phyloP scores from a whole-genome alignment of 2,113 vertebrate species.

The Colius striatus region DNA sequence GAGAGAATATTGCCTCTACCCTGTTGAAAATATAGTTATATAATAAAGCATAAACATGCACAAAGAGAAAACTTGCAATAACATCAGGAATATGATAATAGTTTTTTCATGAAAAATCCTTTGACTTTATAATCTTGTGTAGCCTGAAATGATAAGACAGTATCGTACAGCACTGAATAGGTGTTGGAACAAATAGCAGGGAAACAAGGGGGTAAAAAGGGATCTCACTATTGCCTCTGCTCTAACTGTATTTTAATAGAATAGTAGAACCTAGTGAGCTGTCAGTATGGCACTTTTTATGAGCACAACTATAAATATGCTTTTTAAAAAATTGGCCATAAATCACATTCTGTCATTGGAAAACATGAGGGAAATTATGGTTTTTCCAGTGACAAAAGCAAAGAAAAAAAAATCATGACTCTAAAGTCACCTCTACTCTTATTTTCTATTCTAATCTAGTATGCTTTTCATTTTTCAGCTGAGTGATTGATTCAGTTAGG shows the following conservation, averaged over 20 bases:
- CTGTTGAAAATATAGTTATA: not conserved
- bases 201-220: not conserved
- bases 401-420: not conserved
- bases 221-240: not conserved
- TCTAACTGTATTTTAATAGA: constrained; percentile 2
- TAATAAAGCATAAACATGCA: not conserved
- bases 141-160: not conserved
- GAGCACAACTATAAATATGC: constrained; percentile 36
- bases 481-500: constrained; percentile 38
- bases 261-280: not conserved
- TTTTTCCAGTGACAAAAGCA: constrained; percentile 10
- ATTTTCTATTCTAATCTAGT: constrained; percentile 59
- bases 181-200: not conserved
- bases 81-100: not conserved
- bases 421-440: constrained; percentile 57
- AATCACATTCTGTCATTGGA: constrained; percentile 48
- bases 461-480: constrained; percentile 58
- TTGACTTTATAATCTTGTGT: not conserved
- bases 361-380: constrained; percentile 39
- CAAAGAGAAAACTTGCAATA: not conserved
- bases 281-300: not conserved
- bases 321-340: constrained; percentile 17
- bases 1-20: not conserved
- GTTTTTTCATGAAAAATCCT: not conserved
- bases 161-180: not conserved